phyloP scores from a whole-genome alignment of 2,797 vertebrate species.

The Octomys mimax region DNA sequence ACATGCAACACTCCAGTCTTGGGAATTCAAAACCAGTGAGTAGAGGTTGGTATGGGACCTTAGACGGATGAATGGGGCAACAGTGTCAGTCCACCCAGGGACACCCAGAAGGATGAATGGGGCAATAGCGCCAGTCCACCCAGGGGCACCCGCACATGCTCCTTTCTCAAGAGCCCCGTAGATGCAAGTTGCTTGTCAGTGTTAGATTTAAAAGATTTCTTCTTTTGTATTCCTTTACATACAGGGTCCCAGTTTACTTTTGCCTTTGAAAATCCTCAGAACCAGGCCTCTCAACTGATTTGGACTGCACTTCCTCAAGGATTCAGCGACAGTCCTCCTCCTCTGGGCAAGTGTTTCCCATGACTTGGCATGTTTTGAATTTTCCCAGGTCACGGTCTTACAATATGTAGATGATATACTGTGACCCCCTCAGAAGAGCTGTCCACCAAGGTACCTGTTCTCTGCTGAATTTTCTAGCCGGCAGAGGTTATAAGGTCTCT shows the following conservation, averaged over 20 bases:
- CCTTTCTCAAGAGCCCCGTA: not conserved
- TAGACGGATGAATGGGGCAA: not conserved
- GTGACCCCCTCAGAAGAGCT: not conserved
- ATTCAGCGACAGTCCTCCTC: not conserved
- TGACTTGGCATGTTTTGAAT: not conserved
- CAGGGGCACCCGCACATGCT: not conserved
- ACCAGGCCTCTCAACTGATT: not conserved
- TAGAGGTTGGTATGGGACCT: not conserved
- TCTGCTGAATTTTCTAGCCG: not conserved
- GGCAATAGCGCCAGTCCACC: not conserved
- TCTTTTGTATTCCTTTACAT: not conserved
- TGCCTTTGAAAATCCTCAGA: not conserved
- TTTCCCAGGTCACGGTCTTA: not conserved
- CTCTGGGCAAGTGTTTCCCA: not conserved
- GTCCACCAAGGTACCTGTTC: not conserved
- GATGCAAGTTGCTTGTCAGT: not conserved
- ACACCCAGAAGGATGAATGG: too few species aligned
- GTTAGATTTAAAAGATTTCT: not conserved
- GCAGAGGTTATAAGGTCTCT: not conserved
- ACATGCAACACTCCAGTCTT: not conserved
- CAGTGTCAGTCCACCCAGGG: too few species aligned
- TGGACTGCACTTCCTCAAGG: not conserved
- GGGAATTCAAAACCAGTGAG: not conserved
- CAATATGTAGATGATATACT: not conserved
- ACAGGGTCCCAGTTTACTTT: not conserved